phyloP scores from a whole-genome alignment of 2,113 vertebrate genomes.

The Gnathonemus echidnorhynchus region DNA sequence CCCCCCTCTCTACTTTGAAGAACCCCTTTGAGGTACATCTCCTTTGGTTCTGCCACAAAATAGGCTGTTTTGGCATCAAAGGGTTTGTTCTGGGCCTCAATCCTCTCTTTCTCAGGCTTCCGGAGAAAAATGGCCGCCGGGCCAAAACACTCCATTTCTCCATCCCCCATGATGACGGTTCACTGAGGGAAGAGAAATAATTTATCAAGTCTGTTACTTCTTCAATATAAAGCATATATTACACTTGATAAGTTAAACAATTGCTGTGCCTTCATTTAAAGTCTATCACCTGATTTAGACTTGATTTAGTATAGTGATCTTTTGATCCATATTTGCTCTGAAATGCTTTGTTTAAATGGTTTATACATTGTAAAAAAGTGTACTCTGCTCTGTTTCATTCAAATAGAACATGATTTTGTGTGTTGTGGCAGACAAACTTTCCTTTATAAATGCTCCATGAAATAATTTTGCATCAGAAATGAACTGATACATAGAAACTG shows the following conservation, averaged over 20 bases:
- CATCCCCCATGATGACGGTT: constrained; percentile 64
- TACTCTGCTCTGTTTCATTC: neutral
- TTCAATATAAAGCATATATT: neutral
- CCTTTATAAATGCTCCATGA: neutral
- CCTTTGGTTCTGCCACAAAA: constrained; percentile 58
- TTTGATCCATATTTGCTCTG: neutral
- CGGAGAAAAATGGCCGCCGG: constrained; percentile 69
- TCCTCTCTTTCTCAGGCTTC: constrained; percentile 74
- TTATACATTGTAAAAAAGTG: neutral
- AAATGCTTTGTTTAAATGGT: neutral
- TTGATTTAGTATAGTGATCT: neutral
- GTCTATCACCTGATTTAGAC: neutral
- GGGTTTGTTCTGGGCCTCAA: constrained; percentile 67
- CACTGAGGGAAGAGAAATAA: constrained; percentile 26
- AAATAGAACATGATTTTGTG: neutral
- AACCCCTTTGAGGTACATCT: constrained; percentile 71
- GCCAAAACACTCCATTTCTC: constrained; percentile 77
- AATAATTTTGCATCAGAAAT: neutral
- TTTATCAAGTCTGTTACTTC: neutral
- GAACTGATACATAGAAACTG: neutral
- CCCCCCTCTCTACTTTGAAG: constrained; percentile 64
- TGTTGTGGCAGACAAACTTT: neutral
- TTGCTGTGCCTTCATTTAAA: neutral
- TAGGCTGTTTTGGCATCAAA: constrained; percentile 77
- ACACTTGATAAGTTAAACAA: neutral